Percentiles rank a stretch among this genome's conserved stretches.
phyloP scores from a whole-genome alignment of 1,140 invertebrate genomes.

The Drosophila navojoa region DNA sequence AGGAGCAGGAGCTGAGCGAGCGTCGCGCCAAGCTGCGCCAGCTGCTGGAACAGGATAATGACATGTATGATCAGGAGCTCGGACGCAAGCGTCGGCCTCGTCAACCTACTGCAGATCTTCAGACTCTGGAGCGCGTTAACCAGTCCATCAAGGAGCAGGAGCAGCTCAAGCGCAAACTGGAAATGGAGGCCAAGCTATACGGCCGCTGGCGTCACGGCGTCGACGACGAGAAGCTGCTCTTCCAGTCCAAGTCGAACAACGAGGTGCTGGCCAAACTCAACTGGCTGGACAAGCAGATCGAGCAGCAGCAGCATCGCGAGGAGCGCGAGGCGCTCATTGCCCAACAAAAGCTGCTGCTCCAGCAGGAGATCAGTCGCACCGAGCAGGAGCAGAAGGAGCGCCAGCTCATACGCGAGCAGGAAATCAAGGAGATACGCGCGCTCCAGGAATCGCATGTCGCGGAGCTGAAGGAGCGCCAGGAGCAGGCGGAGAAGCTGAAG shows the following conservation, averaged over 20 bases:
- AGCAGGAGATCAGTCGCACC: constrained; percentile 71
- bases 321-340: constrained; percentile 77
- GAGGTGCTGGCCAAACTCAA: constrained; percentile 84
- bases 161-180: constrained; percentile 84
- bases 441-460: constrained; percentile 72
- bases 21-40: constrained; percentile 84
- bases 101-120: constrained; percentile 31
- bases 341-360: constrained; percentile 79
- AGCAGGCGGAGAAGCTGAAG: constrained; percentile 64
- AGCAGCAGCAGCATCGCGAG: constrained; percentile 84
- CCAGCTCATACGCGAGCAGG: constrained; percentile 70
- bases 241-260: constrained; percentile 73
- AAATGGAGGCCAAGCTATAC: constrained; percentile 85
- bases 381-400: constrained; percentile 71
- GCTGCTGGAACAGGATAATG: constrained; percentile 85
- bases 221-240: constrained; percentile 79
- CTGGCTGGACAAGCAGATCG: constrained; percentile 85
- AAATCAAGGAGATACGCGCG: constrained; percentile 65
- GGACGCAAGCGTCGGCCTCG: constrained; percentile 52
- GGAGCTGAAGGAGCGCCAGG: constrained; percentile 68
- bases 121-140: constrained; percentile 83
- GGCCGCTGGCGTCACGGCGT: constrained; percentile 84
- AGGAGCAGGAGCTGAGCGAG: constrained; percentile 82
- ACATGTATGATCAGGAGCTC: constrained; percentile 84
- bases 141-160: constrained; percentile 80